Percentiles rank a stretch among this genome's conserved stretches.
Evolutionary conservation across 2,888 invertebrate species (phyloP).

Genomic region (Rhaphigaster nebulosa): DNA sequence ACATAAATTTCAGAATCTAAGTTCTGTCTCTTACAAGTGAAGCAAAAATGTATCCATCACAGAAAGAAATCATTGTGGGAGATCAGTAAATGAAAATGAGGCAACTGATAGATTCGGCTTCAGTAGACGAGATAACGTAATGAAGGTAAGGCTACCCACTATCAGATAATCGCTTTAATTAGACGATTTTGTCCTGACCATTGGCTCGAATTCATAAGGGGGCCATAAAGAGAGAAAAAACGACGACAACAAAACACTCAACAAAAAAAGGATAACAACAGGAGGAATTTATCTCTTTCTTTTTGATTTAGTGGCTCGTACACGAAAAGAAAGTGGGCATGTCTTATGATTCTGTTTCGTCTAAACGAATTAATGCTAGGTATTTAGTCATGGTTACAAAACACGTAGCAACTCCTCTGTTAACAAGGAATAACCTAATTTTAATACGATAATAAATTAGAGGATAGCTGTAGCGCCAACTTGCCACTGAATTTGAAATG

Average conservation of each 20-base stretch:
- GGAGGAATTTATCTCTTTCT: slow-evolving; percentile 48
- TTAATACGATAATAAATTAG: slow-evolving; percentile 46
- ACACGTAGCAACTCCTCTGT: slow-evolving; percentile 32
- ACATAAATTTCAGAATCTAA: neutral
- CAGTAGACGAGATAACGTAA: neutral
- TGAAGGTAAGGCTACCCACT: slow-evolving; percentile 15
- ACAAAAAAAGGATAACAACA: slow-evolving; percentile 9
- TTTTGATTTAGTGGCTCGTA: slow-evolving; percentile 48
- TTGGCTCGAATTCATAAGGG: slow-evolving; percentile 14
- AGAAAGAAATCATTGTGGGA: neutral
- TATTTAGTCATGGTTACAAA: slow-evolving; percentile 39
- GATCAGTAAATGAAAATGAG: slow-evolving; percentile 21
- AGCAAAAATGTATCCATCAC: neutral
- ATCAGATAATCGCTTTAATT: slow-evolving; percentile 43
- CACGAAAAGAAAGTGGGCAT: slow-evolving; percentile 44
- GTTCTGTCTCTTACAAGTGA: neutral
- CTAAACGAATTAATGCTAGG: slow-evolving; percentile 34
- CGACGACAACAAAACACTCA: neutral
- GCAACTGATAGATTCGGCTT: neutral
- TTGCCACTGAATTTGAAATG: slow-evolving; percentile 20
- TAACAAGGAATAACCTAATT: slow-evolving; percentile 45
- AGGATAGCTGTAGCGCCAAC: slow-evolving; percentile 20
- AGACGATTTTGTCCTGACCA: slow-evolving; percentile 27
- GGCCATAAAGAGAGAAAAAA: slow-evolving; percentile 36
- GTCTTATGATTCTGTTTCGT: slow-evolving; percentile 33